Base-by-base conservation (phyloP, 2,797 vertebrate genomes). In the Remorina albescens region DNA sequence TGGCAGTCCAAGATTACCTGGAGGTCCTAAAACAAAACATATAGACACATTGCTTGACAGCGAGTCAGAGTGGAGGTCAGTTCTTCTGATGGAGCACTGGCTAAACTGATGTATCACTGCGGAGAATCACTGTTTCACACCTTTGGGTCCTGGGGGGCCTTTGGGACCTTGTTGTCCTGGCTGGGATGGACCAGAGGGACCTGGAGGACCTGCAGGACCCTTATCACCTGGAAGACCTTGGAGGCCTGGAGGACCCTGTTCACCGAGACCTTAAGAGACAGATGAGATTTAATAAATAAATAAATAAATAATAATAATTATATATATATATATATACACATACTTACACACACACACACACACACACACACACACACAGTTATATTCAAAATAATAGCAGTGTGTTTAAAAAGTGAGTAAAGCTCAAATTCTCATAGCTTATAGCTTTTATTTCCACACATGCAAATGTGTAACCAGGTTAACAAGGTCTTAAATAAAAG, bases 171-270 rank as follows among this genome's bases (percentile, higher is more conserved):
- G 67, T 42, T 66, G 65, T 18, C 93, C 93, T 2, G 72, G 44
- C 46, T 83, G 82, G 2, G 82, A 83, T n/a, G 68, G 49, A 46
- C 93, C 90, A 10, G 1, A 3, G 3, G 54, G 73, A 49, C 94
- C 94, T 54, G 32, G 76, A 51, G 50, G 73, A 19, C 94, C 94
- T 6, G 7, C 50, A 44, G 77, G 82, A 36, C 94, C 94, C 44
- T 86, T 92, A 32, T 91, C 81, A 18, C 94, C 94, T 50, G 60
- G 82, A 42, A 57, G 65, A 39, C 94, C 94, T 6, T 8, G 13
- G 8, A 16, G 60, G n/a, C 94, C 93, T 1, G 8, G 6, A 58
- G 67, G 34, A 6, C 93, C 93, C 0, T 2, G 51, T 11, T 72
- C 2, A 71, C 86, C 74, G 3, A 87, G 75, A 78, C 93, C 94